These are phyloP conservation scores for Abramis brama DNA, from an alignment of 2,113 vertebrate genomes.

Conservation along the genomic window DNA sequence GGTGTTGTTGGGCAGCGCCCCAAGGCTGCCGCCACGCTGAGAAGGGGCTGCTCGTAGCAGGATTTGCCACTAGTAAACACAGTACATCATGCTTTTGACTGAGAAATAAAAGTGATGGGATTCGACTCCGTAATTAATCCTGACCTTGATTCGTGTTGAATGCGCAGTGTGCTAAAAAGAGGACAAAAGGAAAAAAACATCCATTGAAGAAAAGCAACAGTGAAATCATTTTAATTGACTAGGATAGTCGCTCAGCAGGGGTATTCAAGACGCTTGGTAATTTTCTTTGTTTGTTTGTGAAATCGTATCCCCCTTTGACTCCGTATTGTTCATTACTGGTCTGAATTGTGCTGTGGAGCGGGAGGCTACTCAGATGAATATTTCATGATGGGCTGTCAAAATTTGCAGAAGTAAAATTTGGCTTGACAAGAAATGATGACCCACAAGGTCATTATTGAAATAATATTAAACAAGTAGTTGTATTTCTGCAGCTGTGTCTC, in stretches of 20 bases:
- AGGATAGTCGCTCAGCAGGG: constrained; percentile 45
- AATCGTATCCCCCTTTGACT: constrained; percentile 35
- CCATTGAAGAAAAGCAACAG: constrained; percentile 36
- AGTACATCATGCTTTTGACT: constrained; percentile 41
- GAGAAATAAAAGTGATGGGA: constrained; percentile 45
- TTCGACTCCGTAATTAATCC: constrained; percentile 52
- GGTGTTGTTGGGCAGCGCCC: constrained; percentile 28
- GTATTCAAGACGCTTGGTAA: constrained; percentile 44
- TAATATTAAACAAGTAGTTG: background rate
- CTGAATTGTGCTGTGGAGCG: constrained; percentile 19
- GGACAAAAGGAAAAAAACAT: constrained; percentile 35
- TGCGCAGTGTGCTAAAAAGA: constrained; percentile 41
- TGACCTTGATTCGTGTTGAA: constrained; percentile 42
- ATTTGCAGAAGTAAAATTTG: background rate
- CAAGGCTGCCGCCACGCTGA: constrained; percentile 28
- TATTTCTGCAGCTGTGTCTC: background rate
- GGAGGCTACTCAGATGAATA: constrained; percentile 41
- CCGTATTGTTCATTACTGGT: constrained; percentile 49
- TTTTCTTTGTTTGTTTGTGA: constrained; percentile 52
- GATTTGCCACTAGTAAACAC: constrained; percentile 32
- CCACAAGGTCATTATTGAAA: constrained; percentile 19
- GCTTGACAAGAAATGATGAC: constrained; percentile 7
- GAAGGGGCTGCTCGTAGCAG: background rate
- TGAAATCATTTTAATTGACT: constrained; percentile 56
- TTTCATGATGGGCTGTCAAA: constrained; percentile 35